Evolutionary conservation across 2,888 invertebrate genomes (phyloP), one percentile per base, ranked within the genome.

Genomic region (Strigamia crassipes): DNA sequence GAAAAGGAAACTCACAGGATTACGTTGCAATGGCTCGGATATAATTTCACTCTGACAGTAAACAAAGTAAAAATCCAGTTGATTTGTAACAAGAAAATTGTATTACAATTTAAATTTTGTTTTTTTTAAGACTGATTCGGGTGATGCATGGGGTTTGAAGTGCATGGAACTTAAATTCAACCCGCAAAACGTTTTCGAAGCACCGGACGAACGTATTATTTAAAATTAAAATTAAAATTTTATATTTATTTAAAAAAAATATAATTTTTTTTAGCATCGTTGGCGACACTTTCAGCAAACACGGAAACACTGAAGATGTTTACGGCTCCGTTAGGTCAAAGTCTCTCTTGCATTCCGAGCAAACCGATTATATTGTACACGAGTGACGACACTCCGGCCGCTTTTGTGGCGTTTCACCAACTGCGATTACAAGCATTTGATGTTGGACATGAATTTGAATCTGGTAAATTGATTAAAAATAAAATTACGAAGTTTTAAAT

Each of bases 381-480:
- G 90, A 84, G 91, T 90, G 85, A 86, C 78, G 84, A 84, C 21
- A 84, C 84, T 46, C 84, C 89, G 0, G 90, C 90, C 82, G 93
- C 92, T 0, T 91, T 91, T 73, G 88, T 93, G 0, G 91, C 91
- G 85, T 89, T 93, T 15, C 90, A 92, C 31, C 92, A 92, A 84
- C 89, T 94, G 89, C 92, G 93, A 83, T 90, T 96, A 82, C 96
- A 96, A 86, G 94, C 96, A 31, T 96, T 96, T 88, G 95, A 95
- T 92, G 94, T 94, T 89, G 94, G 94, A 87, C 92, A 92, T 87
- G 88, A 92, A 87, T 90, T 94, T 86, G 93, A 93, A 0, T 90
- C 91, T 0, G 87, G 89, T 89, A 86, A 85, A 85, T 27, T 5
- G 34, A 34, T 15, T 18, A 8, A n/a, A 34, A 38, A 13, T 18